These are phyloP conservation scores for Microctonus hyperodae DNA, from an alignment of 2,888 invertebrate genomes.

Conservation along the genomic window DNA sequence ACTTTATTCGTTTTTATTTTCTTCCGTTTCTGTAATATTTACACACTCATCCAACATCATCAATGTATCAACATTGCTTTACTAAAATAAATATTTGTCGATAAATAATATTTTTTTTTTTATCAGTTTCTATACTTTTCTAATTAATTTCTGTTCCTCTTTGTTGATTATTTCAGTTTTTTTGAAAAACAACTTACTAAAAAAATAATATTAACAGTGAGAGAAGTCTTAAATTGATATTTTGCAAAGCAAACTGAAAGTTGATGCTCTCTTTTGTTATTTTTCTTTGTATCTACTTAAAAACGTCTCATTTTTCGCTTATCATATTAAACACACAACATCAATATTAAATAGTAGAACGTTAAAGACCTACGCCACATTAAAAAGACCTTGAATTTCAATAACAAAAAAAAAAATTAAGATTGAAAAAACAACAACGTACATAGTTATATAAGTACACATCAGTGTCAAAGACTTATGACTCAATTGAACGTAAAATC, in stretches of 20 bases:
- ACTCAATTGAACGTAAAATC: background rate
- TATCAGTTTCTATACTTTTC: background rate
- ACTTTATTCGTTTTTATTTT: background rate
- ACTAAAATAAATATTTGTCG: background rate
- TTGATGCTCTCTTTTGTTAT: background rate
- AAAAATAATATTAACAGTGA: background rate
- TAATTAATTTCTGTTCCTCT: background rate
- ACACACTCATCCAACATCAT: background rate
- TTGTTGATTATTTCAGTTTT: background rate
- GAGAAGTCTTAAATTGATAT: background rate
- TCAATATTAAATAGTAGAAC: slow-evolving; percentile 4
- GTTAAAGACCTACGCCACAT: background rate
- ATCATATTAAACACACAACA: background rate
- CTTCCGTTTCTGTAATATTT: background rate
- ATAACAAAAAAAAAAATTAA: background rate
- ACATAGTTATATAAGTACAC: background rate
- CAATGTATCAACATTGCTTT: background rate
- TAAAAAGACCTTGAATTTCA: background rate
- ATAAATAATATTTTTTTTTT: background rate
- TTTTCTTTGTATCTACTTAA: background rate
- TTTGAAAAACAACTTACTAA: background rate
- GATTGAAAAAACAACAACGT: background rate
- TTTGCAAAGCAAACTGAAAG: background rate
- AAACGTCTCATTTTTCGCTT: background rate
- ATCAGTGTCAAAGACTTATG: background rate